These are phyloP conservation scores for Sylvilagus floridanus DNA, from an alignment of 2,797 vertebrate species.

Conservation along the genomic window DNA sequence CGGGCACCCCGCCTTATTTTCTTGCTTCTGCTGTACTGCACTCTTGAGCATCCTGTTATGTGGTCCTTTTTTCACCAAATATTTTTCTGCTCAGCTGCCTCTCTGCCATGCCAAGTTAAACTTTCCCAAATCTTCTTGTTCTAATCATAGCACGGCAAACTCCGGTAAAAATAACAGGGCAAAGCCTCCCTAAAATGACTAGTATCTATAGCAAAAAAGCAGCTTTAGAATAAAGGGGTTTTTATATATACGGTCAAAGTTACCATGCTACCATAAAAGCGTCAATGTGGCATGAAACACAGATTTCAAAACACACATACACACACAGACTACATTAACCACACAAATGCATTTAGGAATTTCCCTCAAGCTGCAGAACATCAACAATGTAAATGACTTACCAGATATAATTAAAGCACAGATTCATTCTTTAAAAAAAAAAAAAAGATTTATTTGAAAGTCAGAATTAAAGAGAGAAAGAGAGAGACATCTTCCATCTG, in stretches of 20 bases:
- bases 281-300: constrained; percentile 51
- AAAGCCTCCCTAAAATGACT: constrained; percentile 64
- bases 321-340: not conserved
- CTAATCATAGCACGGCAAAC: constrained; percentile 80
- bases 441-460: too few relatives aligned
- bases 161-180: constrained; percentile 70
- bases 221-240: constrained; percentile 48
- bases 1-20: constrained; percentile 21
- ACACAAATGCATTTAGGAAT: constrained; percentile 35
- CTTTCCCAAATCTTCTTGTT: constrained; percentile 76
- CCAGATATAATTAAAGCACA: constrained; percentile 15
- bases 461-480: too few relatives aligned
- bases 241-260: constrained; percentile 49
- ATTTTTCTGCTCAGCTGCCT: constrained; percentile 64
- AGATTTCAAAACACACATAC: not conserved
- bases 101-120: constrained; percentile 75
- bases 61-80: constrained; percentile 66
- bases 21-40: not conserved
- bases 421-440: not conserved
- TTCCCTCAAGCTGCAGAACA: not conserved
- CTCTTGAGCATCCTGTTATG: constrained; percentile 23
- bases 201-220: constrained; percentile 60
- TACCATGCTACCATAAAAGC: constrained; percentile 43
- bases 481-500: too few relatives aligned
- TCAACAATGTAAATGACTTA: constrained; percentile 60